Conservation (phyloP, 1,140 invertebrate species). For the Anadara kagoshimensis region DNA sequence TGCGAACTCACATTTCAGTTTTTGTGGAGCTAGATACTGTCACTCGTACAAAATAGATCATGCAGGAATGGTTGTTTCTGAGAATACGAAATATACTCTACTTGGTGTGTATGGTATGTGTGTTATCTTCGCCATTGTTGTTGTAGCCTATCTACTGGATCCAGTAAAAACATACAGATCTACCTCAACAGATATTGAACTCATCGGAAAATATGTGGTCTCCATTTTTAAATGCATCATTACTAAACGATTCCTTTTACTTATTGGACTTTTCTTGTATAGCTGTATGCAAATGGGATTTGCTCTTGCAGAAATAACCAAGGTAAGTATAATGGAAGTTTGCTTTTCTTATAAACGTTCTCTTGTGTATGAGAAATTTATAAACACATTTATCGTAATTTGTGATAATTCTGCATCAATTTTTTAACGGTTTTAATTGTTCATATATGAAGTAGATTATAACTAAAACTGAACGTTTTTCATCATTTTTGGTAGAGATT, state of each 20-base stretch:
- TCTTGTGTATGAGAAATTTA: too few species aligned
- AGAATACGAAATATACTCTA: constrained; percentile 51
- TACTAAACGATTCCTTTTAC: constrained; percentile 47
- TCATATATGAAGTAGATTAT: too few species aligned
- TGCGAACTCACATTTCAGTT: background rate
- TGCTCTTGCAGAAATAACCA: constrained; percentile 55
- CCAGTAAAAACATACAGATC: constrained; percentile 42
- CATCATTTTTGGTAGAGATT: too few species aligned
- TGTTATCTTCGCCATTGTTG: constrained; percentile 49
- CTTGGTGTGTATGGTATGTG: constrained; percentile 55
- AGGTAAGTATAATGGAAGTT: constrained; percentile 35
- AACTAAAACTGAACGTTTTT: too few species aligned
- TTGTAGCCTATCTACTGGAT: constrained; percentile 55
- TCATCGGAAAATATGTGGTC: constrained; percentile 44
- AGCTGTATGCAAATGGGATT: constrained; percentile 54
- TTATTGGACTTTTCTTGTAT: constrained; percentile 50
- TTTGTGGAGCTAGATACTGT: constrained; percentile 55
- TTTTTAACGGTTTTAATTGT: too few species aligned
- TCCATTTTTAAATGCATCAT: constrained; percentile 52
- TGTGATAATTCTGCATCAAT: too few species aligned
- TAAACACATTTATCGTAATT: too few species aligned
- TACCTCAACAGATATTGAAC: constrained; percentile 14
- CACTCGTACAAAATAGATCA: constrained; percentile 48
- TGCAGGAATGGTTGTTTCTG: constrained; percentile 22
- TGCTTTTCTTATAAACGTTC: too few species aligned